Base-by-base conservation (phyloP, 1,140 invertebrate species). In the Aricia agestis region DNA sequence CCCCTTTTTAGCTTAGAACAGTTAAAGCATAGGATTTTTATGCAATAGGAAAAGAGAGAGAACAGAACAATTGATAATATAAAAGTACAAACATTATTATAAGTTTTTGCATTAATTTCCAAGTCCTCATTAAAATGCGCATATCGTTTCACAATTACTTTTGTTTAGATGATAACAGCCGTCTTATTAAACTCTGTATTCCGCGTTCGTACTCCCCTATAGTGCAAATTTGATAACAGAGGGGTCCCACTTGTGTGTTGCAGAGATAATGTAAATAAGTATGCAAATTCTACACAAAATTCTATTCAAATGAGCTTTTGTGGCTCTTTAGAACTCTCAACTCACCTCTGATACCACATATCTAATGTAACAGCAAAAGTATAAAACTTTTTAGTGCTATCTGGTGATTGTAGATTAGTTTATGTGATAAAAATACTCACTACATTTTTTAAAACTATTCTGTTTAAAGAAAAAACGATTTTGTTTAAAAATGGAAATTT, bases 201-300 rank as follows among this genome's bases (percentile, higher is more conserved):
- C 85, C 73, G 71, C 13, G 72, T 57, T 76, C 81, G 78, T 79
- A 25, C 68, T 75, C 76, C 82, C 80, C 82, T 82, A 81, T 71
- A 69, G 75, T 85, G 85, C 78, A 86, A 91, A 87, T 90, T 91
- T 86, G 86, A 89, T 90, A 91, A 91, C 90, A 83, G 89, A 89
- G 84, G 84, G 78, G 58, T 75, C 83, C 82, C 83, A 86, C 85
- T 90, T 89, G 87, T 89, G 87, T 88, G 82, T 81, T 84, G 85
- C 87, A 86, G 82, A 89, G 86, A 89, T 90, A 90, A 90, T 91
- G 85, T 91, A 91, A 91, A 91, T 89, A 91, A 85, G 85, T 89
- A 91, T 89, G 89, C 87, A 88, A 91, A 91, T 91, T 87, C 82
- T 84, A 85, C 81, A 83, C 81, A 75, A 82, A 88, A 78, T 88